Evolutionary conservation across 1,140 invertebrate species (phyloP), one percentile per base, ranked within the genome.

Genomic region (Cotesia vestalis): DNA sequence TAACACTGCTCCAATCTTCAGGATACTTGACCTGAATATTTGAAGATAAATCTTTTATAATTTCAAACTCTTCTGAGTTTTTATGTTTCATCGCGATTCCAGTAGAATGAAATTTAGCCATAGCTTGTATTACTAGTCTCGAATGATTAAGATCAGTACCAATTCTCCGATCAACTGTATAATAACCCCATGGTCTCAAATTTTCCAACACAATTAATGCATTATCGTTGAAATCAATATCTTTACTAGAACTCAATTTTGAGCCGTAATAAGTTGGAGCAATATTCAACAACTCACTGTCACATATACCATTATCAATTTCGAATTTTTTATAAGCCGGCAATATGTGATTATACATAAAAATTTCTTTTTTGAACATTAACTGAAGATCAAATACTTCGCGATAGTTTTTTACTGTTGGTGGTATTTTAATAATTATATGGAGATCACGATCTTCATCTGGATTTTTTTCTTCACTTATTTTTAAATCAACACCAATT

Each of bases 151-250:
- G 59, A 75, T 90, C 88, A 36, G 89, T 87, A 3, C 89, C 84
- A 70, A 8, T 12, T 35, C 82, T 77, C 51, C 90, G 83, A 59
- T 90, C 85, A 0, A 83, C 86, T 0, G 82, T 85, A 34, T 85
- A 86, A 70, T 86, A 91, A 1, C 86, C 89, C 1, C 78, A 74
- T 0, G 75, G 59, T 62, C 88, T 89, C 1, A 91, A 71, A 79
- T 91, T 90, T 68, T 91, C 90, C 72, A 90, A 84, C 0, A 91
- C 66, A 34, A 91, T 83, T 3, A 89, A 87, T 0, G 89, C 89
- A 61, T 90, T 81, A 1, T 90, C 83, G 67, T 46, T 2, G 0
- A 90, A 87, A 11, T 82, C 80, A 0, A 74, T 62, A 0, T 77
- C 78, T 0, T 82, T 55, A 38, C 84, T 76, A 0, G 90, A 69